Percentiles rank a stretch among this genome's conserved stretches.
phyloP scores from a whole-genome alignment of 1,140 invertebrate species.

The Uloborus diversus region DNA sequence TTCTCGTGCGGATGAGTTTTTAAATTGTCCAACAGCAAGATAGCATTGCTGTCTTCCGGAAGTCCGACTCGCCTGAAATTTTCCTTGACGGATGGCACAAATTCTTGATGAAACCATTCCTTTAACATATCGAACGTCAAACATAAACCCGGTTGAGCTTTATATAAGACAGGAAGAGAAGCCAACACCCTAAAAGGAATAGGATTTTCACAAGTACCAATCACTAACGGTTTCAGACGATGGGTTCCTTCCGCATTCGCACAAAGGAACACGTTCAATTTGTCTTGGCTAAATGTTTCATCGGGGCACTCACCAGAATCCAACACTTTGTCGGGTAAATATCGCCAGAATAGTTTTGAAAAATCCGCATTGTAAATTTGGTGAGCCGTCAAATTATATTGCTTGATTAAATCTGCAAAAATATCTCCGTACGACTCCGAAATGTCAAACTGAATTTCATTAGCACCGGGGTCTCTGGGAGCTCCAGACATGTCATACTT shows the following conservation, averaged over 20 bases:
- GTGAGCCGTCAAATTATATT: neutral
- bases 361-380: slow-evolving; percentile 10
- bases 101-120: neutral
- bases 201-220: neutral
- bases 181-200: neutral
- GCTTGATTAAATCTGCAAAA: neutral
- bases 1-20: neutral
- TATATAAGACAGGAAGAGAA: neutral
- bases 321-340: neutral
- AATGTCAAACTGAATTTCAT: neutral
- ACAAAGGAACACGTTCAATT: slow-evolving; percentile 27
- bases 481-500: neutral
- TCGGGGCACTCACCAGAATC: neutral
- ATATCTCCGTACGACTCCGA: neutral
- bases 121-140: neutral
- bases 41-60: neutral
- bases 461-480: too few relatives aligned
- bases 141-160: neutral
- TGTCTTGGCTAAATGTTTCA: neutral
- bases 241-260: slow-evolving; percentile 20
- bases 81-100: neutral
- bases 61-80: neutral
- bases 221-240: slow-evolving; percentile 11
- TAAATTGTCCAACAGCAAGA: neutral
- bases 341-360: neutral